Percentiles rank a stretch among this genome's conserved stretches.
Conservation (phyloP, 64 coral and sea anemone species). For the Anthopleura sola region DNA sequence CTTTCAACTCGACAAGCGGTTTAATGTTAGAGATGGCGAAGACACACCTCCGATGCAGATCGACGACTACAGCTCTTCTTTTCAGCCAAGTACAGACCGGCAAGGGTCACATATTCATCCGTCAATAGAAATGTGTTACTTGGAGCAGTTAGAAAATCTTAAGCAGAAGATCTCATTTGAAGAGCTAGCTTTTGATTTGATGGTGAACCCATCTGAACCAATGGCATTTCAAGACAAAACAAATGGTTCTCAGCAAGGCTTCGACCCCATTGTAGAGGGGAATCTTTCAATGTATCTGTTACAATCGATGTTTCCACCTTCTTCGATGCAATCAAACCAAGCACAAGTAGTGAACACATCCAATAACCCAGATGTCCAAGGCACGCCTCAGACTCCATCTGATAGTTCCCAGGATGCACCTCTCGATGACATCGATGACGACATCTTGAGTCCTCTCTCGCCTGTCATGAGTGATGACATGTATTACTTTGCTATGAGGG, state of each 20-base stretch:
- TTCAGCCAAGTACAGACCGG: not conserved
- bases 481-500: conserved; percentile 17
- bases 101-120: not conserved
- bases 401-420: conserved; percentile 10
- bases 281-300: not conserved
- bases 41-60: not conserved
- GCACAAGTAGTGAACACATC: not conserved
- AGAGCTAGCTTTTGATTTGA: not conserved
- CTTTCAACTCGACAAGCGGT: not conserved
- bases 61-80: not conserved
- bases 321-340: not conserved
- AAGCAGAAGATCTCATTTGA: not conserved
- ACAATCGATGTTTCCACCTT: not conserved
- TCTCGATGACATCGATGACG: conserved; percentile 10
- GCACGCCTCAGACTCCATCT: not conserved
- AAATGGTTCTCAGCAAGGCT: not conserved
- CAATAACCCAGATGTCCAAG: not conserved
- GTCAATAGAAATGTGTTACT: not conserved
- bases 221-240: not conserved
- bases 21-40: not conserved
- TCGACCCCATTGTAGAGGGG: not conserved
- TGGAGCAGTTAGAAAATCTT: not conserved
- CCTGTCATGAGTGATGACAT: conserved; percentile 15
- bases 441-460: not conserved
- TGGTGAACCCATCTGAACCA: not conserved